A percentile compares a stretch with the other conserved stretches of the same genome.
Conservation (phyloP, 2,888 invertebrate genomes). For the Megamerina dolium region DNA sequence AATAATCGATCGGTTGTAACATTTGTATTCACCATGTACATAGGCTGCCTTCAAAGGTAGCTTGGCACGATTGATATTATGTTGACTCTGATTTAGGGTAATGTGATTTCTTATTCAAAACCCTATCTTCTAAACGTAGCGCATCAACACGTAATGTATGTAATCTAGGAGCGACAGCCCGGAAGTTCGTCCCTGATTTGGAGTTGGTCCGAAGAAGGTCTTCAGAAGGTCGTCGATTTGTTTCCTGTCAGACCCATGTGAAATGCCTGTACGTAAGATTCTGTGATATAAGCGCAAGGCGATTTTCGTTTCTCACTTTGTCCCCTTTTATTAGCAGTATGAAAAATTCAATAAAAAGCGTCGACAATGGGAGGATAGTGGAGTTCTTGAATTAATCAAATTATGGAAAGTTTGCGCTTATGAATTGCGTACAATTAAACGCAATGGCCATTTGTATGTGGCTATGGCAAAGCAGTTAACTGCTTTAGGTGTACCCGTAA, state of each 20-base stretch:
- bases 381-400: conserved; percentile 46
- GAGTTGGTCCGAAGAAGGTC: too few relatives aligned
- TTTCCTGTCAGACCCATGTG: conserved; percentile 43
- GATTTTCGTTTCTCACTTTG: conserved; percentile 4
- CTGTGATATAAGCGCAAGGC: background rate
- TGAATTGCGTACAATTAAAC: conserved; percentile 47
- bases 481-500: conserved; percentile 46
- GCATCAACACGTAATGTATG: too few relatives aligned
- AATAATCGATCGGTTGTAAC: too few relatives aligned
- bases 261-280: conserved; percentile 41
- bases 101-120: too few relatives aligned
- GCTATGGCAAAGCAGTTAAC: conserved; percentile 49
- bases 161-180: background rate
- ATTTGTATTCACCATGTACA: too few relatives aligned
- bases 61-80: too few relatives aligned
- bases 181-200: too few relatives aligned
- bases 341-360: conserved; percentile 50
- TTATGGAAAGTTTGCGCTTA: conserved; percentile 49
- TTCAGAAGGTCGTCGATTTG: conserved; percentile 31
- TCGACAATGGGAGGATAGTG: conserved; percentile 48
- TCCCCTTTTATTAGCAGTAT: conserved; percentile 24
- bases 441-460: conserved; percentile 48
- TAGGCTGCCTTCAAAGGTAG: too few relatives aligned
- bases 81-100: too few relatives aligned
- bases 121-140: too few relatives aligned